These are phyloP conservation scores for Oreochromis spilurus DNA, from an alignment of 2,113 vertebrate species.

Conservation along the genomic window DNA sequence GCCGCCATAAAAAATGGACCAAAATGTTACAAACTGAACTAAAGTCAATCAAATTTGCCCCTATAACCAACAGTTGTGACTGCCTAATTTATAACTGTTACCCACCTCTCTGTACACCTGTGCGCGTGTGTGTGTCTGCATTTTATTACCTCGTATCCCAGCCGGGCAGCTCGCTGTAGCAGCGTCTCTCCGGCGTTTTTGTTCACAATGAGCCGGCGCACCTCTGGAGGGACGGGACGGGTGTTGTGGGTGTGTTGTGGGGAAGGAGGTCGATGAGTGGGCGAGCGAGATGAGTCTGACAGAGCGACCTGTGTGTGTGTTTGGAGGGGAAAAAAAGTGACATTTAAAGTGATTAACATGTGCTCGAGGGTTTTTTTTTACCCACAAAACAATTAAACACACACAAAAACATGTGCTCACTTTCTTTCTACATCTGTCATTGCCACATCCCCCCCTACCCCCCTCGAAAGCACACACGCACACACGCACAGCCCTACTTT, in stretches of 20 bases:
- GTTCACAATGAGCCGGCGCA: conserved; percentile 90
- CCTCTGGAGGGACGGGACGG: conserved; percentile 85
- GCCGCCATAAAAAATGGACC: not conserved
- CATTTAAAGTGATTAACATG: conserved; percentile 3
- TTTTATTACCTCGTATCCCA: conserved; percentile 84
- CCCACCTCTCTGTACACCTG: not conserved
- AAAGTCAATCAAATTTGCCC: not conserved
- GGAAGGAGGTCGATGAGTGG: conserved; percentile 19
- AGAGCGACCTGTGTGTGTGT: conserved; percentile 64
- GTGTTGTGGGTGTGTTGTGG: conserved; percentile 61
- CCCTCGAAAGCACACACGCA: not conserved
- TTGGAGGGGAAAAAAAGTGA: not conserved
- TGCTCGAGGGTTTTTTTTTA: conserved; percentile 2
- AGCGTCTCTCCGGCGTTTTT: conserved; percentile 93
- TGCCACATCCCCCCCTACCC: not conserved
- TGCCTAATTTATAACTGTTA: not conserved
- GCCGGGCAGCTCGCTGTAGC: conserved; percentile 88
- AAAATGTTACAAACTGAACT: not conserved
- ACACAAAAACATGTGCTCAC: not conserved
- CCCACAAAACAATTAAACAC: conserved; percentile 9
- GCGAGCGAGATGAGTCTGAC: conserved; percentile 68
- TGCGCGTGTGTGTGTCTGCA: not conserved
- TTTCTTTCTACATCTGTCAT: conserved; percentile 1
- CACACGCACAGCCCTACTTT: not conserved
- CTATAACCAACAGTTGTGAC: not conserved